Evolutionary conservation across 2,797 vertebrate species (phyloP).

Genomic region (Tangara arthus): DNA sequence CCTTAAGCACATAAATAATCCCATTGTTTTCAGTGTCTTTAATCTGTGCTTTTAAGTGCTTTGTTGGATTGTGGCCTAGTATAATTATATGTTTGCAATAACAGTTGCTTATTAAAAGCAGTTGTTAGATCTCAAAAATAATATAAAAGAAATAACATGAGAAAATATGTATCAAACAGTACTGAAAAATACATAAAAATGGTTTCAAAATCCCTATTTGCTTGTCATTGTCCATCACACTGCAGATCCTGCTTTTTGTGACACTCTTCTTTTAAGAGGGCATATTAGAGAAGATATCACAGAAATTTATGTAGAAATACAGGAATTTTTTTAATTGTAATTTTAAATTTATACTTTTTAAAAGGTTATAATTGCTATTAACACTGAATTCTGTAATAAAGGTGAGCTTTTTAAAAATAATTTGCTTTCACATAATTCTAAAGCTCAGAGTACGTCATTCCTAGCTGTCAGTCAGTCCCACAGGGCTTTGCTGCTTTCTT

Average conservation of each 20-base stretch:
- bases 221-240: not conserved
- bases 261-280: not conserved
- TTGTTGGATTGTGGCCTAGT: slow-evolving; percentile 67
- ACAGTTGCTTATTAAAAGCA: slow-evolving; percentile 65
- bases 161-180: slow-evolving; percentile 21
- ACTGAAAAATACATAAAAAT: not conserved
- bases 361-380: not conserved
- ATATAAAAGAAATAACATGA: slow-evolving; percentile 40
- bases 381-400: not conserved
- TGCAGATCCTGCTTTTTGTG: not conserved
- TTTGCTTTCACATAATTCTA: not conserved
- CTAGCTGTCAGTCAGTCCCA: not conserved
- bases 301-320: not conserved
- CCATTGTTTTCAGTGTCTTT: slow-evolving; percentile 69
- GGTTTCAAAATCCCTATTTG: not conserved
- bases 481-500: not conserved
- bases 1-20: slow-evolving; percentile 64
- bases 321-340: not conserved
- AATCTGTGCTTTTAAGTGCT: slow-evolving; percentile 66
- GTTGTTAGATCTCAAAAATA: slow-evolving; percentile 64
- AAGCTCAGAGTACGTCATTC: not conserved
- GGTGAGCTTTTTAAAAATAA: not conserved
- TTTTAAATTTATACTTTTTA: not conserved
- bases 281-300: not conserved
- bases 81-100: slow-evolving; percentile 67